Base-by-base conservation (phyloP, 2,113 vertebrate genomes). In the Dromas ardeola region DNA sequence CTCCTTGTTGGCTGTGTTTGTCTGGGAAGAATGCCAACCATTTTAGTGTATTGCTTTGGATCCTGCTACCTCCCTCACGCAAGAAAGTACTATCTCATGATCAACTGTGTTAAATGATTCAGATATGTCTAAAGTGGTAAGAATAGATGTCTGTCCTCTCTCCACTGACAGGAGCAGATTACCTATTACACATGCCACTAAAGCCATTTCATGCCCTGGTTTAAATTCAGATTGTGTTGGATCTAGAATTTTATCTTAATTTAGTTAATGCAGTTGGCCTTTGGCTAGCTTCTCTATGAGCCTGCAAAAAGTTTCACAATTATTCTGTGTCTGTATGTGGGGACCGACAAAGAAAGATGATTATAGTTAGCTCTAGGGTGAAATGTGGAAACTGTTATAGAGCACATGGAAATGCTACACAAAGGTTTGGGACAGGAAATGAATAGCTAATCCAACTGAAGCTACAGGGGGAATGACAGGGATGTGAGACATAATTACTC, bases 401-500 rank as follows among this genome's bases (percentile, higher is more conserved):
- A 95, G 83, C 88, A 95, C 83, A 94, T 56, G 88, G 83, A 92
- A 97, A 87, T 45, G 73, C 49, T 91, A 95, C 45, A 95, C 56
- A 94, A 95, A 92, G 77, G 42, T 81, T 89, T 91, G 65, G 34
- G 49, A 84, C 83, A 89, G 81, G 93, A 96, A 97, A 97, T 87
- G 17, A 97, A 95, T 50, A 94, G 70, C 77, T 97, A 95, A 95
- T 91, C 82, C 73, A 93, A 53, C 77, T 93, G 91, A 96, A 95
- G 61, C 69, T 94, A 93, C 40, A 95, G 67, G 61, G 59, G 40
- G 69, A 96, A 79, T 61, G 86, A 92, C 61, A 92, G 20, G 61
- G 72, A 87, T 79, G 53, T 71, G 70, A 93, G 65, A 95, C 49
- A 36, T 53, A 89, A 95, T 95, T 96, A 95, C 45, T 91, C 77